Conservation (phyloP, 2,113 vertebrate species). For the Dryoscopus gambensis region DNA sequence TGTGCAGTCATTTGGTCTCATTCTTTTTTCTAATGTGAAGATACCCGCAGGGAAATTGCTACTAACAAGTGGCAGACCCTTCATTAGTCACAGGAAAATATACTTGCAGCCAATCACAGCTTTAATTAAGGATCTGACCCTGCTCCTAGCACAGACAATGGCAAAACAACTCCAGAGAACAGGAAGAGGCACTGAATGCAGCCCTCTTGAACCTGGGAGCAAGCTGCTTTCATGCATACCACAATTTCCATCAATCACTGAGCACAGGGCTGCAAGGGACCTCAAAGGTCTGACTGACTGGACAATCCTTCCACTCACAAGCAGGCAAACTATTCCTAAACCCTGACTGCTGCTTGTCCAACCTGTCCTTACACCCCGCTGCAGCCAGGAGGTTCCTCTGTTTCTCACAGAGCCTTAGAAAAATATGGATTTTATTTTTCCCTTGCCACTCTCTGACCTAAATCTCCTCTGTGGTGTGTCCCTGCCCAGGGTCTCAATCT, state of each 20-base stretch:
- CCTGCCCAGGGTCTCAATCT: background rate
- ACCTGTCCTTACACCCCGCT: background rate
- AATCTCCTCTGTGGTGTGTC: background rate
- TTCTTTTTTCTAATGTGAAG: background rate
- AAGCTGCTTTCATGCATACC: background rate
- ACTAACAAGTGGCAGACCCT: background rate
- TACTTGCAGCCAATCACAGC: background rate
- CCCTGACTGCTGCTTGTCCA: background rate
- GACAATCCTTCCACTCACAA: background rate
- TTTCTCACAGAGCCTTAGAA: background rate
- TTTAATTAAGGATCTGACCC: slow-evolving; percentile 22
- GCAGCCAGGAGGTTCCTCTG: background rate
- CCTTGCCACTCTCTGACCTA: background rate
- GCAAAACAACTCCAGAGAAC: background rate
- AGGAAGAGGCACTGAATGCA: background rate
- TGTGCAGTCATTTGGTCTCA: background rate
- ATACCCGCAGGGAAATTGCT: background rate
- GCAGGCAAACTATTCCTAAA: background rate
- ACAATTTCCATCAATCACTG: background rate
- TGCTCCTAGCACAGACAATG: background rate
- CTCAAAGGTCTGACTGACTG: background rate
- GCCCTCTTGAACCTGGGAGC: background rate
- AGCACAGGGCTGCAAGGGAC: background rate
- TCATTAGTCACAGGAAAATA: slow-evolving; percentile 3
- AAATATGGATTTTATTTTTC: background rate